Conservation (phyloP, 2,888 invertebrate species). For the Cosmia pyralina region DNA sequence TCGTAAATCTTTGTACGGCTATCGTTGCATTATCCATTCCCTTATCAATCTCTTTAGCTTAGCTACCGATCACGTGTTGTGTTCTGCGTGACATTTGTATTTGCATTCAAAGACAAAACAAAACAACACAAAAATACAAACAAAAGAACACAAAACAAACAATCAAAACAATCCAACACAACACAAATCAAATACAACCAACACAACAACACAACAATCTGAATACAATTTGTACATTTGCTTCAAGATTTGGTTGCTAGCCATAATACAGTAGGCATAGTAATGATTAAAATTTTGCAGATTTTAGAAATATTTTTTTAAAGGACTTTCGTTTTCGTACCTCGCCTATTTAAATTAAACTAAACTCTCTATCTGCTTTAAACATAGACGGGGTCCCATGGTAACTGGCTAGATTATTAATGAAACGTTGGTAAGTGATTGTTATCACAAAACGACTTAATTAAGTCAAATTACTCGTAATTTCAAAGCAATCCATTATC, state of each 20-base stretch:
- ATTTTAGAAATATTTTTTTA: too few relatives aligned
- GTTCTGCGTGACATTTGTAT: conserved; percentile 42
- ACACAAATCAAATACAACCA: too few relatives aligned
- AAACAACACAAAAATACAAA: too few relatives aligned
- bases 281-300: too few relatives aligned
- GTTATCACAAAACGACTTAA: conserved; percentile 27
- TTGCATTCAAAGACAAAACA: conserved; percentile 43
- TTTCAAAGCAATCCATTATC: conserved; percentile 22
- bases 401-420: background rate
- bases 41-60: conserved; percentile 55
- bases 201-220: too few relatives aligned
- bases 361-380: background rate
- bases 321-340: background rate
- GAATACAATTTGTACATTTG: conserved; percentile 37
- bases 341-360: background rate
- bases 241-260: conserved; percentile 11
- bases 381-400: background rate
- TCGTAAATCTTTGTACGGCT: conserved; percentile 36
- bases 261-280: too few relatives aligned
- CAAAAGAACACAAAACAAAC: too few relatives aligned
- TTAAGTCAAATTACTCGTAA: conserved; percentile 37
- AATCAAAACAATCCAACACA: too few relatives aligned
- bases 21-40: conserved; percentile 51
- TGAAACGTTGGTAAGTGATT: background rate
- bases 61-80: conserved; percentile 48